Conservation (phyloP, 1,140 invertebrate species). For the Drosophila littoralis region DNA sequence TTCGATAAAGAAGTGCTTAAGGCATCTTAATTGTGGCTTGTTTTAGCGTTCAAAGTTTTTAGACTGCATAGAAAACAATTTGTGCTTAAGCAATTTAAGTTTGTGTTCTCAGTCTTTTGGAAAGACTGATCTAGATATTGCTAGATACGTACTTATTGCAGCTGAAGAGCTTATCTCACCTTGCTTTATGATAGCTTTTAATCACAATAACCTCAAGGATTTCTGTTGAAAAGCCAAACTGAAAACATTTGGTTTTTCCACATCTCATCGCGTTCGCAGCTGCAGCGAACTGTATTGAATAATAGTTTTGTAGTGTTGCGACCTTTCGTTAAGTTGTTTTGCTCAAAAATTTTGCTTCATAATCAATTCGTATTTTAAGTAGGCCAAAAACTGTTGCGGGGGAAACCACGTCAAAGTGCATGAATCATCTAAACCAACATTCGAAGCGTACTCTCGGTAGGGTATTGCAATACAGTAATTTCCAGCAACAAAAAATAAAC, state of each 20-base stretch:
- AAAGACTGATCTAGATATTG: background rate
- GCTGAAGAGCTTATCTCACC: background rate
- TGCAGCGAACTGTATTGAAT: constrained; percentile 19
- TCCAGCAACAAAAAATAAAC: constrained; percentile 8
- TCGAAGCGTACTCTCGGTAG: constrained; percentile 31
- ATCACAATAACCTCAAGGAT: constrained; percentile 32
- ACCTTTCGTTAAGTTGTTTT: constrained; percentile 39
- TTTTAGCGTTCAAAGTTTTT: background rate
- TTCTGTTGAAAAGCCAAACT: constrained; percentile 26
- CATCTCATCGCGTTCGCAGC: constrained; percentile 1
- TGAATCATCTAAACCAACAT: constrained; percentile 62
- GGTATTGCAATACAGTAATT: constrained; percentile 25
- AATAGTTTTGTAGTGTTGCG: constrained; percentile 17
- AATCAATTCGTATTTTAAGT: constrained; percentile 68
- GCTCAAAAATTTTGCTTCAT: constrained; percentile 18
- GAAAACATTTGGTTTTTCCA: constrained; percentile 35
- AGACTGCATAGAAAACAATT: no score
- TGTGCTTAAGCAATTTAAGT: background rate
- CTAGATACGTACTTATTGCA: constrained; percentile 2
- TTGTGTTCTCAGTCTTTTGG: constrained; percentile 5
- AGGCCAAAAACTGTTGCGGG: constrained; percentile 65
- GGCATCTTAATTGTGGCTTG: background rate
- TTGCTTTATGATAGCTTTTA: constrained; percentile 1
- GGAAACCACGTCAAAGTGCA: constrained; percentile 60
- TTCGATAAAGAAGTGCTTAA: constrained; percentile 5